phyloP scores from a whole-genome alignment of 2,113 vertebrate species.

The Eudorcas thomsonii region DNA sequence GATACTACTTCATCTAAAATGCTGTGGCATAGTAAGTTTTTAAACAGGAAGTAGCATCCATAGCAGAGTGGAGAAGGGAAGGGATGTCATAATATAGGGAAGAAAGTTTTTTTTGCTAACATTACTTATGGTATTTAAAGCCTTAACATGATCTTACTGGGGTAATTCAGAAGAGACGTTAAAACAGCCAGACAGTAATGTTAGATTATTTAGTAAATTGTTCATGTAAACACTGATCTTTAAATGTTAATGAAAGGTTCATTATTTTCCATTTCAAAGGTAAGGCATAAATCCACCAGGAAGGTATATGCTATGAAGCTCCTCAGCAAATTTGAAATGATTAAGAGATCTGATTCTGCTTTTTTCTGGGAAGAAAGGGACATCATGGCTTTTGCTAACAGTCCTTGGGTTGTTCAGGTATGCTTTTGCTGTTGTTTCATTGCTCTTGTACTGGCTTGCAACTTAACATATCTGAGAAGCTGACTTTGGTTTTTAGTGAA shows the following conservation, averaged over 20 bases:
- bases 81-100: background rate
- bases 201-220: slow-evolving; percentile 27
- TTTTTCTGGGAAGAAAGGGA: slow-evolving; percentile 99
- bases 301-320: slow-evolving; percentile 99
- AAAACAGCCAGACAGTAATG: background rate
- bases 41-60: background rate
- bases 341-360: slow-evolving; percentile 98
- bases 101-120: background rate
- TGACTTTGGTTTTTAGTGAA: slow-evolving; percentile 23
- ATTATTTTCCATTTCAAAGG: slow-evolving; percentile 81
- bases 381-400: slow-evolving; percentile 99
- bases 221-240: background rate
- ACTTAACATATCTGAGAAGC: slow-evolving; percentile 9
- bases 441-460: background rate
- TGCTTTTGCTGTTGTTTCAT: background rate
- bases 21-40: background rate
- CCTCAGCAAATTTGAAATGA: slow-evolving; percentile 99
- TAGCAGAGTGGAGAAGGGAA: background rate
- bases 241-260: slow-evolving; percentile 5
- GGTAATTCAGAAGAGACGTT: slow-evolving; percentile 15
- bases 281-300: slow-evolving; percentile 94
- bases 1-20: background rate
- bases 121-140: background rate
- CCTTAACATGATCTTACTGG: background rate
- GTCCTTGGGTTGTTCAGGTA: slow-evolving; percentile 99